phyloP scores from a whole-genome alignment of 2,888 invertebrate species.

The Aphelenchoides bicaudatus region DNA sequence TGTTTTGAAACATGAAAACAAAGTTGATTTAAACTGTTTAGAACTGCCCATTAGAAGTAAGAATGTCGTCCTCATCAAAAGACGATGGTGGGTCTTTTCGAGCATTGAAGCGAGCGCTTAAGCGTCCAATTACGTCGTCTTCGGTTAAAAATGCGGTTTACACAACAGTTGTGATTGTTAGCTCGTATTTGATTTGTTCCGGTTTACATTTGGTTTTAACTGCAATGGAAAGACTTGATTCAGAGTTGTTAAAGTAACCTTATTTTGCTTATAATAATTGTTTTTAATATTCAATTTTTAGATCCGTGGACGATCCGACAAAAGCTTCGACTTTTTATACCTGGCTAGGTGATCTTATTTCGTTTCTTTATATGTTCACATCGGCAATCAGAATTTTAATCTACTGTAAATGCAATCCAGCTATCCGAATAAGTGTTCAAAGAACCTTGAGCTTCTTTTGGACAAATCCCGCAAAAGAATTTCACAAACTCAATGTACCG shows the following conservation, averaged over 20 bases:
- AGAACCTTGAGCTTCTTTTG: conserved; percentile 13
- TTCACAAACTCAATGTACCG: too few species aligned
- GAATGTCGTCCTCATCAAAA: neutral
- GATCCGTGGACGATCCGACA: conserved; percentile 40
- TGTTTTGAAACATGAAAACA: neutral
- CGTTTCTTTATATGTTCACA: conserved; percentile 42
- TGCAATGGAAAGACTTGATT: conserved; percentile 27
- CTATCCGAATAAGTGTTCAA: neutral
- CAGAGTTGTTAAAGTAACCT: conserved; percentile 18
- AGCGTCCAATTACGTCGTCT: conserved; percentile 19
- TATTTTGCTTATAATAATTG: conserved; percentile 10
- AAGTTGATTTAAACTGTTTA: too few species aligned
- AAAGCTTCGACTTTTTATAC: conserved; percentile 48
- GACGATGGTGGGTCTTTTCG: conserved; percentile 9
- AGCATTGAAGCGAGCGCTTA: conserved; percentile 3
- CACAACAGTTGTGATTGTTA: conserved; percentile 50
- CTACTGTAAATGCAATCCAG: conserved; percentile 44
- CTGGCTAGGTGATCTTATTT: conserved; percentile 42
- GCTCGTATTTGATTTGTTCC: conserved; percentile 47
- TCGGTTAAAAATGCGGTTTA: conserved; percentile 41
- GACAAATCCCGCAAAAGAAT: too few species aligned
- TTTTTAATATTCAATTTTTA: conserved; percentile 8
- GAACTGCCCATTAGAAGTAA: neutral
- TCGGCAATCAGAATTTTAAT: conserved; percentile 46
- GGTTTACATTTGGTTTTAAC: conserved; percentile 42